Conservation (phyloP, 2,888 invertebrate species). For the Lepidocyrtinus sp. region DNA sequence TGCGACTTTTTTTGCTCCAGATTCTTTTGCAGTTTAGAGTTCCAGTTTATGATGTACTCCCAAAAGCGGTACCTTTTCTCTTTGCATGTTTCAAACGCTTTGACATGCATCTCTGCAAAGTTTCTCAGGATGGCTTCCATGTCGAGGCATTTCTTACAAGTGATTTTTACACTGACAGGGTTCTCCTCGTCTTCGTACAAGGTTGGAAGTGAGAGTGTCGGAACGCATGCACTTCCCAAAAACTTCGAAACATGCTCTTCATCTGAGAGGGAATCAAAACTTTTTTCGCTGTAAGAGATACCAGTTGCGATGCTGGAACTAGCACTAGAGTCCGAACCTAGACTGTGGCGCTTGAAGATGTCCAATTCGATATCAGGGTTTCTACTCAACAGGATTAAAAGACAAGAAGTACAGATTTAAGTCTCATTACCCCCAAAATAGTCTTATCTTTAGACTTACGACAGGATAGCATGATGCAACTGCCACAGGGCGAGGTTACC, state of each 20-base stretch:
- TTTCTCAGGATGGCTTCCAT: constrained; percentile 39
- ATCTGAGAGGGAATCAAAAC: constrained; percentile 19
- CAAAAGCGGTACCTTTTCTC: constrained; percentile 30
- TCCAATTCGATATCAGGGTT: constrained; percentile 7
- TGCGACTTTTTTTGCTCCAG: constrained; percentile 32
- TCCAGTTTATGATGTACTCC: constrained; percentile 40
- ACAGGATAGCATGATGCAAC: neutral
- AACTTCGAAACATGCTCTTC: constrained; percentile 17
- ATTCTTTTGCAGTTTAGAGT: constrained; percentile 24
- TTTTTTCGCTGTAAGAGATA: constrained; percentile 8
- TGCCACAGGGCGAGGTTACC: neutral
- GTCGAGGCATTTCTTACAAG: constrained; percentile 37
- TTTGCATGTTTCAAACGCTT: constrained; percentile 33
- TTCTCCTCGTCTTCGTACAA: constrained; percentile 47
- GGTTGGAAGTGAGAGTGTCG: constrained; percentile 39
- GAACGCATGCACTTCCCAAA: constrained; percentile 4
- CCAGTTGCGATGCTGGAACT: constrained; percentile 20
- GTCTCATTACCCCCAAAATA: neutral
- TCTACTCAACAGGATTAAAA: neutral
- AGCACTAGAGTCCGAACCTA: neutral
- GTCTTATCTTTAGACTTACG: neutral
- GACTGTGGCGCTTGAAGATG: neutral
- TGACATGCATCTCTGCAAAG: constrained; percentile 36
- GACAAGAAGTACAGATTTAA: neutral
- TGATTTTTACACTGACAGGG: constrained; percentile 41